Evolutionary conservation across 1,140 invertebrate species (phyloP).

Genomic region (Drosophila guanche): DNA sequence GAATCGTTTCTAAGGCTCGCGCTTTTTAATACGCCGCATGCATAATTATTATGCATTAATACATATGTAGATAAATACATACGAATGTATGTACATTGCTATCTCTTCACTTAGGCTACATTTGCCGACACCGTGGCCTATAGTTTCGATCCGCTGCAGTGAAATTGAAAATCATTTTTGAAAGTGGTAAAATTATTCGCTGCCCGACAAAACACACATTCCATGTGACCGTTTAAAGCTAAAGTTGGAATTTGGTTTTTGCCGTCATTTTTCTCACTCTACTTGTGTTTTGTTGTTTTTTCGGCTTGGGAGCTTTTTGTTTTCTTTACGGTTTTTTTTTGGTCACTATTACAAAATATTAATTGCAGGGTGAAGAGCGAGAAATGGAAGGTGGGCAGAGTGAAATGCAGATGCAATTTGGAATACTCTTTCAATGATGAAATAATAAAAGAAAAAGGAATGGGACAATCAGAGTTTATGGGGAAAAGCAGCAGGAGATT

Average conservation of each 20-base stretch:
- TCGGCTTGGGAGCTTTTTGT: conserved; percentile 15
- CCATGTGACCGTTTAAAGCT: conserved; percentile 68
- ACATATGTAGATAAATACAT: conserved; percentile 10
- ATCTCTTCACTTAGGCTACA: conserved; percentile 9
- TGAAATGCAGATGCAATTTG: conserved; percentile 34
- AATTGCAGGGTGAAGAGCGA: conserved; percentile 57
- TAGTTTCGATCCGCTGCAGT: conserved; percentile 52
- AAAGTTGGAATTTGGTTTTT: conserved; percentile 46
- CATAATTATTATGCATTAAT: conserved; percentile 68
- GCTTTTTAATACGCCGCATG: conserved; percentile 68
- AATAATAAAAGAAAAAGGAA: neutral
- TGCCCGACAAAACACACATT: conserved; percentile 60
- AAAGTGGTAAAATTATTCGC: conserved; percentile 73
- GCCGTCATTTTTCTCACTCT: conserved; percentile 52
- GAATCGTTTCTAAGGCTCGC: conserved; percentile 68
- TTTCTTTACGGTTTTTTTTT: conserved; percentile 26
- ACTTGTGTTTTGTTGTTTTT: conserved; percentile 8
- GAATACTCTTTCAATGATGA: conserved; percentile 26
- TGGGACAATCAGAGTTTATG: neutral
- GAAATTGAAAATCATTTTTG: conserved; percentile 79
- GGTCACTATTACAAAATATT: conserved; percentile 77
- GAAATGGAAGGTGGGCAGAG: conserved; percentile 17
- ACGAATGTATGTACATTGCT: neutral
- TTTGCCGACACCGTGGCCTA: conserved; percentile 50
- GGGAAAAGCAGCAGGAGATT: neutral